Base-by-base conservation (phyloP, 2,888 invertebrate species). In the Elmis aenea region DNA sequence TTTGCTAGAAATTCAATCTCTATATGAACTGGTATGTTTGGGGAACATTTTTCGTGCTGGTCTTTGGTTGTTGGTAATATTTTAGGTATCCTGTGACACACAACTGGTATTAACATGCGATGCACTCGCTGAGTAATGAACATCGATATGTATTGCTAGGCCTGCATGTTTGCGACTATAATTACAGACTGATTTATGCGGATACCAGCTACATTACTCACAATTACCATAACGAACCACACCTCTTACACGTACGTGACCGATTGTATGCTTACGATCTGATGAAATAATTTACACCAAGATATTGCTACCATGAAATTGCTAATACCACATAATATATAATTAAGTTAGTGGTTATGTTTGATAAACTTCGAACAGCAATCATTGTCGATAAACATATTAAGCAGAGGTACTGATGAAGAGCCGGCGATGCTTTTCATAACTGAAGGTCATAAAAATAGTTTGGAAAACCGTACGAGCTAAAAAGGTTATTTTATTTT, bases 171-270 rank as follows among this genome's bases (percentile, higher is more conserved):
- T 61, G 58, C 48, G 56, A 57, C 59, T 58, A 60, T 64, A 64
- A 65, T 65, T 66, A 66, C 57, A 47, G 53, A 50, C 50, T 65
- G 64, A 66, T 66, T 66, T 66, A 66, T 62, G 57, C 52, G 52
- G 54, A 57, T 52, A 52, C 52, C 54, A 48, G 59, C 54, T 51
- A 61, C 63, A 66, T 66, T 64, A 65, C 54, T 67, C 65, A 64
- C 62, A 64, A 66, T 67, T 65, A 66, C 62, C 63, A 62, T 63
- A 62, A 60, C 62, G 59, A 51, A 54, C 62, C 62, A 58, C 63
- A 61, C 61, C 64, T 62, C 61, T 58, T 54, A 57, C 57, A 57
- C 50, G 55, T 54, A 55, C 52, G 52, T 54, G 55, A 50, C 52
- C 53, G 51, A 47, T 51, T 45, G 47, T 39, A 46, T 39, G 44